phyloP scores from a whole-genome alignment of 2,888 invertebrate species.

The Rhagonycha fulva region DNA sequence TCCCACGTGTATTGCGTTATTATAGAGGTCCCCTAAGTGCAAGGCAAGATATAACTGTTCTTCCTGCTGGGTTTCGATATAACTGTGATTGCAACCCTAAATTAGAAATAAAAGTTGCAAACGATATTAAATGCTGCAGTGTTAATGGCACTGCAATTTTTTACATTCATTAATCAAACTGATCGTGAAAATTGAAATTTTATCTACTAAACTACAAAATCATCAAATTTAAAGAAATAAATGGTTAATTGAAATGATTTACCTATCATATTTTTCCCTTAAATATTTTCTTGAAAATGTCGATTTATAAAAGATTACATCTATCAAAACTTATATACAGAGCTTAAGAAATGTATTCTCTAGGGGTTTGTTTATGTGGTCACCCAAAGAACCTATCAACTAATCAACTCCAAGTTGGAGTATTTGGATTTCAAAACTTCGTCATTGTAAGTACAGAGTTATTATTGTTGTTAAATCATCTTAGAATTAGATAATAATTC shows the following conservation, averaged over 20 bases:
- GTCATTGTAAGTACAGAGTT: neutral
- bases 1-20: neutral
- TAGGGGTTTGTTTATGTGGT: neutral
- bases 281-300: neutral
- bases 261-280: neutral
- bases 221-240: neutral
- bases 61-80: neutral
- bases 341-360: neutral
- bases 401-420: neutral
- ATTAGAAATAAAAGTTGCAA: neutral
- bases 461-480: neutral
- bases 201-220: neutral
- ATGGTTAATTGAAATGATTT: neutral
- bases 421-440: neutral
- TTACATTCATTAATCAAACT: neutral
- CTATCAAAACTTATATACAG: neutral
- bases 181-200: neutral
- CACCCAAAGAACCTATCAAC: neutral
- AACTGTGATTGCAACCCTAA: neutral
- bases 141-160: neutral
- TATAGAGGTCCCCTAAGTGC: neutral
- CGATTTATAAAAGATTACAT: neutral
- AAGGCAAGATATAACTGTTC: neutral
- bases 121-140: neutral
- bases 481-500: too few species aligned